phyloP scores from a whole-genome alignment of 2,113 vertebrate genomes.

The Python bivittatus region DNA sequence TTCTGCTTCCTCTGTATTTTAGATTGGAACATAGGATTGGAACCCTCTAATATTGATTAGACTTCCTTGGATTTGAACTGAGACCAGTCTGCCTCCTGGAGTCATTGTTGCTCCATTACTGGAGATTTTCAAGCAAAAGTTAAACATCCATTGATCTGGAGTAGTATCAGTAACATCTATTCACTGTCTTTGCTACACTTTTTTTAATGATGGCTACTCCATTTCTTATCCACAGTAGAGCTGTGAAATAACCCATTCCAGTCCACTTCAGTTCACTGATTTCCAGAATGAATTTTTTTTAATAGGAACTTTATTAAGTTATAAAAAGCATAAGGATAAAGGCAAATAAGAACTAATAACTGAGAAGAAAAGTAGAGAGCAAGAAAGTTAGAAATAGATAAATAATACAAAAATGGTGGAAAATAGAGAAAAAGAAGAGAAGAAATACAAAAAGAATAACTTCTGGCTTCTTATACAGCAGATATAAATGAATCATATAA shows the following conservation, averaged over 20 bases:
- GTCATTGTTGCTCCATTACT: neutral
- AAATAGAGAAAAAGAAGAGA: too few relatives aligned
- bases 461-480: too few relatives aligned
- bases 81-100: neutral
- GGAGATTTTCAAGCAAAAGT: neutral
- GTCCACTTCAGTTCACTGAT: neutral
- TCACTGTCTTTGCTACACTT: neutral
- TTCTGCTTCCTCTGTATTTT: neutral
- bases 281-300: too few relatives aligned
- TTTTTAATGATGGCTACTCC: neutral
- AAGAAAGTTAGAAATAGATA: too few relatives aligned
- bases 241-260: neutral
- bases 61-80: neutral
- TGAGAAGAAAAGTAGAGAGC: too few relatives aligned
- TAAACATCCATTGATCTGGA: neutral
- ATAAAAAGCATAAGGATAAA: too few relatives aligned
- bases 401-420: too few relatives aligned
- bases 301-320: too few relatives aligned
- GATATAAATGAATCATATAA: too few relatives aligned
- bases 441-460: too few relatives aligned
- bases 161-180: neutral
- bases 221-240: neutral
- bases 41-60: neutral
- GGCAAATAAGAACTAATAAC: too few relatives aligned
- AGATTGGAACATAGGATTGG: neutral